Evolutionary conservation across 2,797 vertebrate species (phyloP).

Genomic region (Macropodus opercularis): DNA sequence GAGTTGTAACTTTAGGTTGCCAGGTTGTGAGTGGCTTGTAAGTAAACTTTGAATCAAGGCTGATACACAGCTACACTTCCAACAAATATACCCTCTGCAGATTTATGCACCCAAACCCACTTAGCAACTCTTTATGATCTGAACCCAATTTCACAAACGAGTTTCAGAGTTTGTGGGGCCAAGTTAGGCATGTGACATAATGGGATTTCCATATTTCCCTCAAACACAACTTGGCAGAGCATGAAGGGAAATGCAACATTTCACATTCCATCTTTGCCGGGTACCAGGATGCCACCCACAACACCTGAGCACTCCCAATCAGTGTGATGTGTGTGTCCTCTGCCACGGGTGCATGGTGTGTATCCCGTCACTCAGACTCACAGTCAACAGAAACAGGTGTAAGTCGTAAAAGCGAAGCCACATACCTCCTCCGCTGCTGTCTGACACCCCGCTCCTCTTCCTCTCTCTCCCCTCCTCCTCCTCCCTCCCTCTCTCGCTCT

Average conservation of each 20-base stretch:
- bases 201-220: conserved; percentile 77
- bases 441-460: conserved; percentile 45
- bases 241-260: conserved; percentile 73
- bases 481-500: conserved; percentile 37
- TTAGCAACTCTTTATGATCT: conserved; percentile 73
- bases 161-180: conserved; percentile 72
- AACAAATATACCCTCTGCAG: conserved; percentile 63
- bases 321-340: conserved; percentile 40
- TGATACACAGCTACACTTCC: conserved; percentile 26
- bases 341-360: conserved; percentile 28
- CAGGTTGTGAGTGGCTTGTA: conserved; percentile 10
- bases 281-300: conserved; percentile 75
- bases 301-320: conserved; percentile 75
- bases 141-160: conserved; percentile 74
- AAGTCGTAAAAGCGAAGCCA: conserved; percentile 52
- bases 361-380: conserved; percentile 59
- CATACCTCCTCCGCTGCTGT: conserved; percentile 54
- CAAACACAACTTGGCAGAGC: conserved; percentile 77
- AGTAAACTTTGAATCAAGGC: conserved; percentile 45
- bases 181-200: conserved; percentile 77
- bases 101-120: conserved; percentile 56
- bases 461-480: conserved; percentile 14
- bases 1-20: conserved; percentile 18
- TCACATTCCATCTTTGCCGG: conserved; percentile 64
- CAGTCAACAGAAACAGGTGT: conserved; percentile 32